phyloP scores from a whole-genome alignment of 2,888 invertebrate genomes.

The Gastrophysa polygoni region DNA sequence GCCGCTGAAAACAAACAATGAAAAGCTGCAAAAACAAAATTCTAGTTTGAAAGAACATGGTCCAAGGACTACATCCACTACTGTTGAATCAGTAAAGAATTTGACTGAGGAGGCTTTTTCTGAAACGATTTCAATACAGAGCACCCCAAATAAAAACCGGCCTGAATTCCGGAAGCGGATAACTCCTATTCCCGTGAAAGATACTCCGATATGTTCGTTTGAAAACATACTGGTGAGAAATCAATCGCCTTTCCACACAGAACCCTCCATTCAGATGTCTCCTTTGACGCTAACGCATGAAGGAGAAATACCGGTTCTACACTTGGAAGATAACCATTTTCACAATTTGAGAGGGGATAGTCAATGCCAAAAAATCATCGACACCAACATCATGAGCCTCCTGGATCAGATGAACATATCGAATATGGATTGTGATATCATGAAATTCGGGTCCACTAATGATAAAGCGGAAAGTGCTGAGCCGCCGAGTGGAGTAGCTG shows the following conservation, averaged over 20 bases:
- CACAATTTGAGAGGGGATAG: conserved; percentile 24
- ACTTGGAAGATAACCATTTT: conserved; percentile 35
- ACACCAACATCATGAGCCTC: conserved; percentile 30
- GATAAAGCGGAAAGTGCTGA: not conserved
- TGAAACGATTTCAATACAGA: not conserved
- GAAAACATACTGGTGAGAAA: conserved; percentile 29
- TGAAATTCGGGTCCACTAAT: conserved; percentile 9
- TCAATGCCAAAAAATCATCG: conserved; percentile 20
- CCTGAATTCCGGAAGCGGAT: conserved; percentile 21
- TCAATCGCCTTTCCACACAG: conserved; percentile 8
- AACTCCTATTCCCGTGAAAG: conserved; percentile 29
- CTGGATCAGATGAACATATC: conserved; percentile 33
- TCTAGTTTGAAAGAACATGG: too few relatives aligned
- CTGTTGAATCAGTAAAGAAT: not conserved
- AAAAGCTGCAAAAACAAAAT: too few relatives aligned
- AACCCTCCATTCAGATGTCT: conserved; percentile 6
- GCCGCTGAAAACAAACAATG: too few relatives aligned
- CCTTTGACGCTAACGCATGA: conserved; percentile 32
- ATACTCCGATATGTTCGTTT: conserved; percentile 23
- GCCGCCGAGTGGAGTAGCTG: not conserved
- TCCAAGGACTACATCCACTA: too few relatives aligned
- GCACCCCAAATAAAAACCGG: not conserved
- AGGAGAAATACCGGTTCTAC: conserved; percentile 36
- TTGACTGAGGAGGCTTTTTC: not conserved
- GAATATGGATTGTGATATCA: conserved; percentile 28